phyloP scores from a whole-genome alignment of 30 jellyfish, hydroid and myxozoan species.

The Hydra vulgaris region DNA sequence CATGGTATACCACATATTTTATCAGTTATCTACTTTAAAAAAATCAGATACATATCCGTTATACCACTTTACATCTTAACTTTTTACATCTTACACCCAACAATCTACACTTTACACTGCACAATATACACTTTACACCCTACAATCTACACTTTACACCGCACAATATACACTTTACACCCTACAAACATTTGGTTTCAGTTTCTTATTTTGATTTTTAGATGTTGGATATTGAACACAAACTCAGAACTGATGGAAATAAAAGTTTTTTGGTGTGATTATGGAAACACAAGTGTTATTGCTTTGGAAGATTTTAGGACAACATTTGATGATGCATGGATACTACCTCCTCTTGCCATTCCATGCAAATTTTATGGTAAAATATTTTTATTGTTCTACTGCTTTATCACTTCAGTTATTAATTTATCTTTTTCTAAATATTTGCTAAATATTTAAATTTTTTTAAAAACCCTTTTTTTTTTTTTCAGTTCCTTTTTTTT shows the following conservation, averaged over 20 bases:
- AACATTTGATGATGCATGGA: conserved; percentile 36
- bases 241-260: conserved; percentile 29
- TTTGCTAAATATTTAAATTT: not conserved
- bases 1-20: too few relatives aligned
- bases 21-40: too few relatives aligned
- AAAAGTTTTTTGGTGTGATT: conserved; percentile 62
- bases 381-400: not conserved
- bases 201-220: not conserved
- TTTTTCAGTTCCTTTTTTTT: not conserved
- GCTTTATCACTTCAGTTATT: too few relatives aligned
- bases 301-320: conserved; percentile 26
- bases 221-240: conserved; percentile 56
- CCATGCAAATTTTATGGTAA: conserved; percentile 75
- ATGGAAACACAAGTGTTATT: conserved; percentile 52
- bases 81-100: too few relatives aligned
- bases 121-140: too few relatives aligned
- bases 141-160: too few relatives aligned
- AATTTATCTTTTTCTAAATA: not conserved
- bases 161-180: too few relatives aligned
- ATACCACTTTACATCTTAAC: too few relatives aligned
- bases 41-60: too few relatives aligned
- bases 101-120: too few relatives aligned
- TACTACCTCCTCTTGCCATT: conserved; percentile 71
- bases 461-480: not conserved
- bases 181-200: too few relatives aligned